Base-by-base conservation (phyloP, 1,140 invertebrate genomes). In the Planococcus citri region DNA sequence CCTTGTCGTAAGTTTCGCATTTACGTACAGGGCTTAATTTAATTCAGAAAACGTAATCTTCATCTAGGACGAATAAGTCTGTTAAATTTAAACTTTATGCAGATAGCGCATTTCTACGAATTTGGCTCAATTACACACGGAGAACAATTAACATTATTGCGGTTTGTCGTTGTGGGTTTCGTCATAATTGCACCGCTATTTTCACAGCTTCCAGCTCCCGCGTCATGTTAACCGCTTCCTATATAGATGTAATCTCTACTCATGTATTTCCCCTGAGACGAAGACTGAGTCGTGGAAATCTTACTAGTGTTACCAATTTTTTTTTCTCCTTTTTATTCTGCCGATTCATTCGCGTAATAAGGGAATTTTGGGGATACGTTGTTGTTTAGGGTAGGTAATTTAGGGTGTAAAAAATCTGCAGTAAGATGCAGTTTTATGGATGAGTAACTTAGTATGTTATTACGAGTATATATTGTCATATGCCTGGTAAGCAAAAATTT, bases 51-150 rank as follows among this genome's bases (percentile, higher is more conserved):
- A 64, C 25, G 25, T 64, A 64, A 64, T 64, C 60, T 64, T 25
- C 25, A 64, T 64, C 60, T 64, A 27, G 25, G 10, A 64, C 60
- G 60, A 64, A 64, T 22, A 64, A 64, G 60, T 64, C 20, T 64
- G 60, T 64, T 64, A 64, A 64, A 64, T 64, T 64, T 64, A 64
- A 64, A 64, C 20, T 64, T 64, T 27, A 64, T 64, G 60, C 60
- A 27, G 60, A 64, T 64, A 64, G 60, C 60, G 60, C 60, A 64
- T 64, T 64, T 64, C 60, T 64, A 64, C 60, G 60, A 64, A 64
- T 64, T 64, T 64, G 60, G 60, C 60, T 64, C 60, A 64, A 64
- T 64, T 64, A 64, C 60, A 64, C 25, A 64, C 60, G 60, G 25
- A 22, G 60, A 64, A 64, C 60, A 64, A 64, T 64, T 64, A 64